Conservation (phyloP, 23 tunicate genomes). For the Oikopleura vanhoeffeni region DNA sequence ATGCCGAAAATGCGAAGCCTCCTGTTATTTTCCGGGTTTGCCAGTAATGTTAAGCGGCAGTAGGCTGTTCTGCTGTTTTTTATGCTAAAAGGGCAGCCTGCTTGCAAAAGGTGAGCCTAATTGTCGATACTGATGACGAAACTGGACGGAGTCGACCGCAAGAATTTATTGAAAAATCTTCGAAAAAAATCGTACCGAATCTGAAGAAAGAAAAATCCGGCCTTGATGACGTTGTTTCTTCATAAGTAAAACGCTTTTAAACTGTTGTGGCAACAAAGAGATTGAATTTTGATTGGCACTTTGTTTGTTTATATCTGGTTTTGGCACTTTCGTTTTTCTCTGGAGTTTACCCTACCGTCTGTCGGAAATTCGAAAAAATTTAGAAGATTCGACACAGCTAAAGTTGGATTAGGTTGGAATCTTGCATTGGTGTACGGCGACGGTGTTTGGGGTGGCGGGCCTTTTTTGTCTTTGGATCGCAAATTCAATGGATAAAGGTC, state of each 20-base stretch:
- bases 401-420: neutral
- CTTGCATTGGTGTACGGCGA: neutral
- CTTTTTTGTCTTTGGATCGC: neutral
- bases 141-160: neutral
- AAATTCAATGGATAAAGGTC: too few relatives aligned
- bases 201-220: neutral
- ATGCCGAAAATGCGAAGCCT: neutral
- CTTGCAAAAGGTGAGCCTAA: neutral
- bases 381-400: neutral
- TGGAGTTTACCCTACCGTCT: slow-evolving; percentile 31
- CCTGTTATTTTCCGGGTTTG: neutral
- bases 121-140: neutral
- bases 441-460: neutral
- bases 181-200: neutral
- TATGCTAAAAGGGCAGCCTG: neutral
- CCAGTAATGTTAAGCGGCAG: neutral
- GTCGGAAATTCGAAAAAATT: slow-evolving; percentile 5
- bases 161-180: neutral
- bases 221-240: neutral
- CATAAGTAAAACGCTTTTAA: slow-evolving; percentile 22
- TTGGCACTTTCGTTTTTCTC: slow-evolving; percentile 68
- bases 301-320: slow-evolving; percentile 77
- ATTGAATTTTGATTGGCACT: slow-evolving; percentile 49
- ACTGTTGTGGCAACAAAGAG: slow-evolving; percentile 36
- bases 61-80: neutral